A percentile compares a stretch with the other conserved stretches of the same genome.
Evolutionary conservation across 2,113 vertebrate species (phyloP).

Genomic region (Tiliqua scincoides): DNA sequence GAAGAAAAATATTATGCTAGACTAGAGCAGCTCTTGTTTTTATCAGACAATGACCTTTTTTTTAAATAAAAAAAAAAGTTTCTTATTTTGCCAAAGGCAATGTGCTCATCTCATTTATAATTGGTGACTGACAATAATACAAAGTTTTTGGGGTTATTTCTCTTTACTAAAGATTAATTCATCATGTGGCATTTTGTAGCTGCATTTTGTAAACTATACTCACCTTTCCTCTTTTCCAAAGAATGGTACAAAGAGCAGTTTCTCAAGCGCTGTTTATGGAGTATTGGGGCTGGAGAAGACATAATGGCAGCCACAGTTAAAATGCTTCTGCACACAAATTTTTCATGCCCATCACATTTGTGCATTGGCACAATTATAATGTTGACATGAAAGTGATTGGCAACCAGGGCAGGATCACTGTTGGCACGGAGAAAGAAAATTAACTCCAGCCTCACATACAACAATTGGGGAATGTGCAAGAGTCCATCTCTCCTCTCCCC

Average conservation of each 20-base stretch:
- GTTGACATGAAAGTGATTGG: background rate
- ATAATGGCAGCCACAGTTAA: background rate
- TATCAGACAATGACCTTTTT: no score
- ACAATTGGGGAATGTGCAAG: no score
- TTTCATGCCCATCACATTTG: no score
- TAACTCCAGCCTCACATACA: no score
- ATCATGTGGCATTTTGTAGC: background rate
- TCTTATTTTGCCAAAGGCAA: background rate
- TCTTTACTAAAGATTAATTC: background rate
- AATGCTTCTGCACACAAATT: background rate
- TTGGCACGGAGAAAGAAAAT: background rate
- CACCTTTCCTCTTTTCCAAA: background rate
- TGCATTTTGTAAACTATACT: background rate
- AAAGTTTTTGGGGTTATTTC: background rate
- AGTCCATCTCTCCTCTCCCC: no score
- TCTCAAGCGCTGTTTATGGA: background rate
- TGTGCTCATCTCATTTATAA: background rate
- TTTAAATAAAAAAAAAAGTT: background rate
- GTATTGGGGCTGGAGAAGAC: background rate
- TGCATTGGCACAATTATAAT: background rate
- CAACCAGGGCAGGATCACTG: background rate
- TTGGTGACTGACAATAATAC: background rate
- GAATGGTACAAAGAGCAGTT: background rate
- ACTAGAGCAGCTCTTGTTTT: background rate
- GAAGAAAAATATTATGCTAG: background rate